phyloP scores from a whole-genome alignment of 2,888 invertebrate genomes.

The Poecilus cupreus region DNA sequence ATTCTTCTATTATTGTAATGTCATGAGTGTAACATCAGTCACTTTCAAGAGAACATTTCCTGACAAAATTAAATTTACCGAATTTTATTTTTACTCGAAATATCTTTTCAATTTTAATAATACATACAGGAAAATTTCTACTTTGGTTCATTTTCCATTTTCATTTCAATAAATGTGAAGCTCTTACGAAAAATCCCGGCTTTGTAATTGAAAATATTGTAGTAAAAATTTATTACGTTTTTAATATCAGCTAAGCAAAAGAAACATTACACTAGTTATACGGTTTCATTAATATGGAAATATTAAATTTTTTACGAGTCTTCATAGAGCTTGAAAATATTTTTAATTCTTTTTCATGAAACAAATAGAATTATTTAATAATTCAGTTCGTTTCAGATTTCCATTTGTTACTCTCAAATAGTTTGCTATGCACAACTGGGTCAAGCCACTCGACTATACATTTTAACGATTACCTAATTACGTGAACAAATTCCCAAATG shows the following conservation, averaged over 20 bases:
- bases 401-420: neutral
- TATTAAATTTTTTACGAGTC: constrained; percentile 17
- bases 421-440: neutral
- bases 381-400: neutral
- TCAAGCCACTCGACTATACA: neutral
- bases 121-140: no score
- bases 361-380: constrained; percentile 33
- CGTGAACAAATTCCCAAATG: neutral
- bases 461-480: constrained; percentile 1
- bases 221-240: constrained; percentile 10
- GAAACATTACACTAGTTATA: constrained; percentile 1
- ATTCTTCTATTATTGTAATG: neutral
- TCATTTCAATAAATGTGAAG: neutral
- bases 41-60: neutral
- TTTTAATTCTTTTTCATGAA: constrained; percentile 12
- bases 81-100: no score
- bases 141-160: no score
- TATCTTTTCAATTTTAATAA: no score
- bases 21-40: neutral
- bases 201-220: constrained; percentile 15
- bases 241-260: constrained; percentile 9
- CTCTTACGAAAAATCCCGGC: neutral
- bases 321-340: neutral
- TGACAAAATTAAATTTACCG: neutral
- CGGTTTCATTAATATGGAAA: constrained; percentile 12